Base-by-base conservation (phyloP, 1,140 invertebrate genomes). In the Episyrphus balteatus region DNA sequence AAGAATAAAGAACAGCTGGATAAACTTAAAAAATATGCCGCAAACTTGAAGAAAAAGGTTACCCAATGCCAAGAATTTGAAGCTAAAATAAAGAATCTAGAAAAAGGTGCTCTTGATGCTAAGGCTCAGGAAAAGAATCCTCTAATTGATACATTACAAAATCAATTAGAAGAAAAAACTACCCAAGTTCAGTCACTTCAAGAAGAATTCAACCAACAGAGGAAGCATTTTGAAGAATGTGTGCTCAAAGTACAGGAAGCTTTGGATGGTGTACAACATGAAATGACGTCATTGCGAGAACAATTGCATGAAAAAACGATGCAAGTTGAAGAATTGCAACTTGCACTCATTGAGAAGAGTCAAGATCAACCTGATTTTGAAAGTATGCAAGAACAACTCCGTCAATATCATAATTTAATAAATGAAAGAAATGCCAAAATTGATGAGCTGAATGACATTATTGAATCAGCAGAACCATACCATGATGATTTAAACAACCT, bases 11-110 rank as follows among this genome's bases (percentile, higher is more conserved):
- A 73, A 46, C 42, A 57, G 38, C 57, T 80, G 19, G 82, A 86
- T 44, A 86, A 86, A 65, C 75, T 87, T 61, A 86, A 86, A 54
- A 85, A 85, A 52, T 78, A 83, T 52, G 83, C 83, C 3, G 70
- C 79, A 0, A 84, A 78, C 55, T 70, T 86, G 9, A 87, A 87
- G 58, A 84, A 84, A 53, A 85, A 85, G 59, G 69, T 74, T 0
- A 52, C 70, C 15, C 66, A 77, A 39, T 80, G 77, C 44, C 70
- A 75, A 40, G 81, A 85, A 46, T 62, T 85, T 15, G 80, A 86
- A 68, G 58, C 66, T n/a, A 70, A 73, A 51, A 60, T 73, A 37
- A 58, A 61, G 32, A 59, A 71, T 44, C 17, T 51, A 31, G 46
- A 48, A 32, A 45, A 33, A 41, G 19, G 39, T 39, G n/a, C 14